These are phyloP conservation scores for Parasteatoda tepidariorum DNA, from an alignment of 1,140 invertebrate genomes.

Conservation along the genomic window DNA sequence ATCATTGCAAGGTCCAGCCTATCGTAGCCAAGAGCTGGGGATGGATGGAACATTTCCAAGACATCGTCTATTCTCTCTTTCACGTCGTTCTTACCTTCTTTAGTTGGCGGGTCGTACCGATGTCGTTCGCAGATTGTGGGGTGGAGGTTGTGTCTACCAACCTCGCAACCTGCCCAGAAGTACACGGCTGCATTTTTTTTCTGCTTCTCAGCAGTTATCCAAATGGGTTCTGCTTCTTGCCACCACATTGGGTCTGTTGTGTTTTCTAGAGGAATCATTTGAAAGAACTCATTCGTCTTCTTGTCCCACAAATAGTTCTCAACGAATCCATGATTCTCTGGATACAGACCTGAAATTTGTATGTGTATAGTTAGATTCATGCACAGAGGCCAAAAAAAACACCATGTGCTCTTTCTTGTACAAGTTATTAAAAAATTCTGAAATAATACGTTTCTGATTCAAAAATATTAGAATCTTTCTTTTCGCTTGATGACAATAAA, in stretches of 20 bases:
- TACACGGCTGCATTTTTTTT: constrained; percentile 64
- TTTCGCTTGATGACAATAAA: too few species aligned
- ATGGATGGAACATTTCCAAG: constrained; percentile 53
- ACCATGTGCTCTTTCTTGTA: too few species aligned
- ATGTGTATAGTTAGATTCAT: too few species aligned
- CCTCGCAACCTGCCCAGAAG: constrained; percentile 67
- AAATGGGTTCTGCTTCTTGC: constrained; percentile 66
- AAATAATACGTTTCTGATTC: too few species aligned
- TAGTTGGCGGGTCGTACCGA: neutral
- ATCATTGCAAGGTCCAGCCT: constrained; percentile 47
- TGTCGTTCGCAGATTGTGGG: constrained; percentile 64
- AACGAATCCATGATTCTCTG: constrained; percentile 66
- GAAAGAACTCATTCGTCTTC: constrained; percentile 63
- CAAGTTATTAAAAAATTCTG: too few species aligned
- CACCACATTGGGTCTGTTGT: constrained; percentile 65
- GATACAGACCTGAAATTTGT: constrained; percentile 66
- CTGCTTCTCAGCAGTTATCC: constrained; percentile 65
- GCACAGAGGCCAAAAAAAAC: too few species aligned
- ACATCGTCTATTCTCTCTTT: constrained; percentile 50
- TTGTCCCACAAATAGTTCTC: constrained; percentile 66
- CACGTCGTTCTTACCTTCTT: constrained; percentile 19
- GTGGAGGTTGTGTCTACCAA: constrained; percentile 62
- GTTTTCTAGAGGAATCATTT: constrained; percentile 62
- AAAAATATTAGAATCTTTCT: too few species aligned
- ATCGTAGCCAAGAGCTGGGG: neutral